Evolutionary conservation across 1,140 invertebrate genomes (phyloP).

Genomic region (Drosophila quadrilineata): DNA sequence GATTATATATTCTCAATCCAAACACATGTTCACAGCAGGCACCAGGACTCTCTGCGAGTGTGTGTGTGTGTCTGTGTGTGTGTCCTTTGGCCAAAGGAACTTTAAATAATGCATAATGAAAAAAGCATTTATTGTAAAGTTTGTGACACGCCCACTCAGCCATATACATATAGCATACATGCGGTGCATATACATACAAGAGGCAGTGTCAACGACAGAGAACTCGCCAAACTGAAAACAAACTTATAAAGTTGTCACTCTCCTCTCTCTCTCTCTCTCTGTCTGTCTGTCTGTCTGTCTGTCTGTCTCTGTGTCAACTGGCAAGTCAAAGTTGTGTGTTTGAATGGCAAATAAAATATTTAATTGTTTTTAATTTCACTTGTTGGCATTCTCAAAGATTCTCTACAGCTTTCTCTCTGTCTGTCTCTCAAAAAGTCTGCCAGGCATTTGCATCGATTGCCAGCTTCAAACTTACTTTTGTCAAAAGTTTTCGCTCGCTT

Average conservation of each 20-base stretch:
- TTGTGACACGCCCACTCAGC: slow-evolving; percentile 8
- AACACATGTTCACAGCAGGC: too few relatives aligned
- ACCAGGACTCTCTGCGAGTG: too few relatives aligned
- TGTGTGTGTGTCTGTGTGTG: neutral
- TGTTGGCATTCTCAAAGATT: slow-evolving; percentile 9
- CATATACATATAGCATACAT: too few relatives aligned
- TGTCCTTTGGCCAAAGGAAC: neutral
- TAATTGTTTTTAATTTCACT: slow-evolving; percentile 68
- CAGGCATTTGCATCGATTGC: slow-evolving; percentile 34
- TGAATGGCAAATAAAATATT: slow-evolving; percentile 64
- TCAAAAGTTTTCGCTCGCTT: too few relatives aligned
- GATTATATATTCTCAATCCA: neutral
- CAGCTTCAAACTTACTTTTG: too few relatives aligned
- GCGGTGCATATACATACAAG: too few relatives aligned
- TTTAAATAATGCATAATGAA: slow-evolving; percentile 51
- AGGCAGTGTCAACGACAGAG: slow-evolving; percentile 2
- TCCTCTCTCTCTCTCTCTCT: slow-evolving; percentile 9
- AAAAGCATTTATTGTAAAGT: slow-evolving; percentile 12
- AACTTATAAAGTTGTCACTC: slow-evolving; percentile 18
- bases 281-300: slow-evolving; percentile 2
- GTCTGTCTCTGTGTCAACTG: slow-evolving; percentile 2
- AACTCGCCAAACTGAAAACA: neutral
- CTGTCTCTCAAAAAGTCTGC: neutral
- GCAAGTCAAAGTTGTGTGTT: slow-evolving; percentile 37
- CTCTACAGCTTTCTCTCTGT: neutral